Evolutionary conservation across 2,113 vertebrate species (phyloP).

Genomic region (Pollachius pollachius): DNA sequence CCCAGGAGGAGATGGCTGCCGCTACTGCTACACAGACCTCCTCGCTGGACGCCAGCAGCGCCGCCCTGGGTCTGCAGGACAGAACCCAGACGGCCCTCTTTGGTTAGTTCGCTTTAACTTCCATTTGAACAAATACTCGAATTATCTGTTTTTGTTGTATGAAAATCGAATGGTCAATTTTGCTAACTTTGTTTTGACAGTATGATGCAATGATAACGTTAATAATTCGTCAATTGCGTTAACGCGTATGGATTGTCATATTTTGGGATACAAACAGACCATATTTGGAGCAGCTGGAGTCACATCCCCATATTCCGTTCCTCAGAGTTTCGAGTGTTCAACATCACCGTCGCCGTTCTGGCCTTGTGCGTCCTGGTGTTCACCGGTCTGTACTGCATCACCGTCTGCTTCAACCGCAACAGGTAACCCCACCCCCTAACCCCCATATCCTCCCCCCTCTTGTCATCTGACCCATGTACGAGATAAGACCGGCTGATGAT

Average conservation of each 20-base stretch:
- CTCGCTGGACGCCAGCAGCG: slow-evolving; percentile 4
- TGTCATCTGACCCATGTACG: too few relatives aligned
- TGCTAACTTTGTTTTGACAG: too few relatives aligned
- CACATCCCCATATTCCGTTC: background rate
- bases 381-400: slow-evolving; percentile 58
- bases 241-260: too few relatives aligned
- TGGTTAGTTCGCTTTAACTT: slow-evolving; percentile 33
- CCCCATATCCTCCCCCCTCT: background rate
- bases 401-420: slow-evolving; percentile 57
- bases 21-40: slow-evolving; percentile 10
- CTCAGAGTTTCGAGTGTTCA: slow-evolving; percentile 65
- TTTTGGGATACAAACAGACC: too few relatives aligned
- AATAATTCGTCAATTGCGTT: background rate
- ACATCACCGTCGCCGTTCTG: slow-evolving; percentile 55
- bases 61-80: too few relatives aligned
- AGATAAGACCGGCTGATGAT: too few relatives aligned
- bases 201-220: background rate
- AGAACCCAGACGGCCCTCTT: slow-evolving; percentile 8
- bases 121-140: background rate
- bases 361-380: slow-evolving; percentile 58
- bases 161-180: background rate
- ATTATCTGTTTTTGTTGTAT: background rate
- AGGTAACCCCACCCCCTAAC: slow-evolving; percentile 47
- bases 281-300: too few relatives aligned
- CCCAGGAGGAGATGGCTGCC: slow-evolving; percentile 20